phyloP scores from a whole-genome alignment of 2,888 invertebrate species.

The Euzophera pinguis region DNA sequence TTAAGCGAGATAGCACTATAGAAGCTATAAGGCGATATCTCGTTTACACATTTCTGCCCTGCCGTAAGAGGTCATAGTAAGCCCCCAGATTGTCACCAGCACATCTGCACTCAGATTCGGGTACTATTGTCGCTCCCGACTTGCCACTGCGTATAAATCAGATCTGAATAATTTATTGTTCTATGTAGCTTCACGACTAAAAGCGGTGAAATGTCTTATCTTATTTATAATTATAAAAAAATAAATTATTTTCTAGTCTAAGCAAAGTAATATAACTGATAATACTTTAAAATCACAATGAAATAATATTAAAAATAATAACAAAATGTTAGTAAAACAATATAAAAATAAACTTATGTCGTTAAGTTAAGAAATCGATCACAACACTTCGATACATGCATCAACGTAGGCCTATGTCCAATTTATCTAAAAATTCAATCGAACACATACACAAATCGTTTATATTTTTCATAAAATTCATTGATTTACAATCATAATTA shows the following conservation, averaged over 20 bases:
- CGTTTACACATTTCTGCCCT: no score
- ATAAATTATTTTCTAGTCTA: constrained; percentile 11
- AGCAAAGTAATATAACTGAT: neutral
- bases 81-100: no score
- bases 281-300: constrained; percentile 6
- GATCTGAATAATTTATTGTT: neutral
- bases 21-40: no score
- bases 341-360: neutral
- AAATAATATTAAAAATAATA: constrained; percentile 5
- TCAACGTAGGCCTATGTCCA: constrained; percentile 23
- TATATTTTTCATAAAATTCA: neutral
- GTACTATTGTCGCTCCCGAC: neutral
- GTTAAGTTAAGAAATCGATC: constrained; percentile 17
- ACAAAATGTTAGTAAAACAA: neutral
- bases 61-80: no score
- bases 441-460: neutral
- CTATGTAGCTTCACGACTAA: constrained; percentile 13
- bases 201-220: constrained; percentile 18
- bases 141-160: neutral
- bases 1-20: no score
- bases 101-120: constrained; percentile 2
- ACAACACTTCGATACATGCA: constrained; percentile 24
- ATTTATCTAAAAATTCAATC: constrained; percentile 16
- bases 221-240: constrained; percentile 10
- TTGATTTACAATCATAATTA: neutral